phyloP scores from a whole-genome alignment of 2,113 vertebrate species.

The Pseudorasbora parva region DNA sequence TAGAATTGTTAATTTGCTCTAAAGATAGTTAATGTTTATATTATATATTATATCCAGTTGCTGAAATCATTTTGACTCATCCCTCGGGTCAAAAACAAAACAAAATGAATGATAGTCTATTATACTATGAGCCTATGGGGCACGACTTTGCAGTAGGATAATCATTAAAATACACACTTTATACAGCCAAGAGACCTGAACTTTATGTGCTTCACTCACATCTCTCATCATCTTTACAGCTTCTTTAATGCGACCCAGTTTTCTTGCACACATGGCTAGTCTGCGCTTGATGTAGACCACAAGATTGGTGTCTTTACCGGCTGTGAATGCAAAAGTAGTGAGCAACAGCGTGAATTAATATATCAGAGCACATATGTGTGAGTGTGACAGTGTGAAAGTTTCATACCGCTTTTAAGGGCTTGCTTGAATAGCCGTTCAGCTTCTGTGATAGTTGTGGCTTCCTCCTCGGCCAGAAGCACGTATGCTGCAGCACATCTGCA shows the following conservation, averaged over 20 bases:
- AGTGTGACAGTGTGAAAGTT: neutral
- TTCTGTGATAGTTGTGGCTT: constrained; percentile 96
- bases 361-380: neutral
- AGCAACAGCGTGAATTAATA: neutral
- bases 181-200: neutral
- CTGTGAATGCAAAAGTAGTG: constrained; percentile 55
- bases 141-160: neutral
- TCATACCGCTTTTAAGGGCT: constrained; percentile 88
- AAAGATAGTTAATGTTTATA: neutral
- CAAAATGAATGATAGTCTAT: neutral
- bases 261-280: constrained; percentile 97
- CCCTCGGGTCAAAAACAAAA: neutral
- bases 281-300: constrained; percentile 96
- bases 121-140: neutral
- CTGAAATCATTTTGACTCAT: neutral
- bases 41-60: neutral
- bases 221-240: constrained; percentile 99
- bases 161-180: neutral
- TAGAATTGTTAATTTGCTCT: neutral
- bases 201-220: constrained; percentile 78
- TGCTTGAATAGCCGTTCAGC: constrained; percentile 96
- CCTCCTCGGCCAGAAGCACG: constrained; percentile 94
- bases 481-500: constrained; percentile 94
- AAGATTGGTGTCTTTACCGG: constrained; percentile 96
- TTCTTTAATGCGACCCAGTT: constrained; percentile 94